Evolutionary conservation across 2,888 invertebrate genomes (phyloP), one percentile per base, ranked within the genome.

Genomic region (Eutolmus rufibarbis): DNA sequence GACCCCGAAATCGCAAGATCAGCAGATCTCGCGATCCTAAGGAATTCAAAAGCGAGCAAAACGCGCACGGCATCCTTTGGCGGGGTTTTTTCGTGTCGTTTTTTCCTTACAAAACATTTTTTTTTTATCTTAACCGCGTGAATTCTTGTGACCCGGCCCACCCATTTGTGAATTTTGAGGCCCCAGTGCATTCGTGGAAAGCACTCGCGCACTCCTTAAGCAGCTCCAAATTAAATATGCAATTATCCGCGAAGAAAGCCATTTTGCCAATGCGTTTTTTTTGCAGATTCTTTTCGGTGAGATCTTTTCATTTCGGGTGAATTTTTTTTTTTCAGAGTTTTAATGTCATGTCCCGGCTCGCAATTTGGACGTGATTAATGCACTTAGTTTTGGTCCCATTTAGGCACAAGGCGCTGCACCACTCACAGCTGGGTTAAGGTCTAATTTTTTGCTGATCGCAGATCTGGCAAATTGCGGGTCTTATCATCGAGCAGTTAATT

Each of bases 241-340:
- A 87, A 87, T 87, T 87, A 87, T 34, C 87, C 87, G 81, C 87
- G 81, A 87, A 87, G 82, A 82, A 82, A 87, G 66, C 66, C 66
- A 66, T 66, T 66, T 66, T 66, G 66, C 23, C 66, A 66, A 66
- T 28, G 37, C 46, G 40, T 40, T 40, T 43, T 79, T 85, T 85
- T 56, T 74, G 74, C 43, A 19, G 16, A 46, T 85, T 85, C 37
- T 85, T 85, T 12, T 84, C 28, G 66, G 3, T 66, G 66, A 84
- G 66, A 74, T 66, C 37, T 57, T 66, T 84, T 66, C 74, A 74
- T 85, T 85, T 74, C n/a, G 19, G 79, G 14, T 2, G 23, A 23
- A 12, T 37, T 85, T 85, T 74, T 85, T 74, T 85, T 23, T 46
- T 34, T 3, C 34, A 34, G 37, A 28, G 31, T 31, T 19, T 84